phyloP scores from a whole-genome alignment of 1,140 invertebrate genomes.

The Mactra quadrangularis region DNA sequence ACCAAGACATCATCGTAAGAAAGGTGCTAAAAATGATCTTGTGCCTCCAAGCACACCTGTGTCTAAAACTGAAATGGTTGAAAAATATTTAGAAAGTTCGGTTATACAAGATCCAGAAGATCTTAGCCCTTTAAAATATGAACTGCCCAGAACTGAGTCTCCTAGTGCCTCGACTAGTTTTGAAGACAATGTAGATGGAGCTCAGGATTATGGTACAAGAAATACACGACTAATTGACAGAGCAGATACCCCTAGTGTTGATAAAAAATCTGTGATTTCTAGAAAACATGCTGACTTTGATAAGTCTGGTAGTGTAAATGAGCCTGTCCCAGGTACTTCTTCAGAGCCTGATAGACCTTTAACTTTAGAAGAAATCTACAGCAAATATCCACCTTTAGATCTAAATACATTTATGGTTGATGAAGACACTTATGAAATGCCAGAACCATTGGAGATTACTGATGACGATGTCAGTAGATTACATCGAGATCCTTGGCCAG shows the following conservation, averaged over 20 bases:
- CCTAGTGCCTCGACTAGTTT: slow-evolving; percentile 61
- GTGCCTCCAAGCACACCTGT: slow-evolving; percentile 69
- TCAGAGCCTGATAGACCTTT: slow-evolving; percentile 53
- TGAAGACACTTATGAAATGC: slow-evolving; percentile 67
- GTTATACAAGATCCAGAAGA: slow-evolving; percentile 73
- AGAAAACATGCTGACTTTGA: slow-evolving; percentile 6
- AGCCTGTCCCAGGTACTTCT: slow-evolving; percentile 34
- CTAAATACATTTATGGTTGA: slow-evolving; percentile 85
- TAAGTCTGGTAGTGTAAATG: neutral
- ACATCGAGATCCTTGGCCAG: slow-evolving; percentile 83
- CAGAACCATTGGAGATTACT: slow-evolving; percentile 73
- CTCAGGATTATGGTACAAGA: slow-evolving; percentile 17
- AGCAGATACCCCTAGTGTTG: slow-evolving; percentile 16
- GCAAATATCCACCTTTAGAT: slow-evolving; percentile 87
- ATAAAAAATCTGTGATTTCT: slow-evolving; percentile 38
- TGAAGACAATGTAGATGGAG: slow-evolving; percentile 52
- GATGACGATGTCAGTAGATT: slow-evolving; percentile 83
- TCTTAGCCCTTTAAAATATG: slow-evolving; percentile 74
- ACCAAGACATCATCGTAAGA: slow-evolving; percentile 71
- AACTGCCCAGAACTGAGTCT: slow-evolving; percentile 67
- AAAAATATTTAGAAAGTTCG: slow-evolving; percentile 85
- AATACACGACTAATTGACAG: slow-evolving; percentile 1
- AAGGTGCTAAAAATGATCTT: slow-evolving; percentile 42
- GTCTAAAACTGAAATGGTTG: slow-evolving; percentile 86
- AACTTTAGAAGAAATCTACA: slow-evolving; percentile 76